These are phyloP conservation scores for Auanema sp. DNA, from an alignment of 2,888 invertebrate genomes.

Conservation along the genomic window DNA sequence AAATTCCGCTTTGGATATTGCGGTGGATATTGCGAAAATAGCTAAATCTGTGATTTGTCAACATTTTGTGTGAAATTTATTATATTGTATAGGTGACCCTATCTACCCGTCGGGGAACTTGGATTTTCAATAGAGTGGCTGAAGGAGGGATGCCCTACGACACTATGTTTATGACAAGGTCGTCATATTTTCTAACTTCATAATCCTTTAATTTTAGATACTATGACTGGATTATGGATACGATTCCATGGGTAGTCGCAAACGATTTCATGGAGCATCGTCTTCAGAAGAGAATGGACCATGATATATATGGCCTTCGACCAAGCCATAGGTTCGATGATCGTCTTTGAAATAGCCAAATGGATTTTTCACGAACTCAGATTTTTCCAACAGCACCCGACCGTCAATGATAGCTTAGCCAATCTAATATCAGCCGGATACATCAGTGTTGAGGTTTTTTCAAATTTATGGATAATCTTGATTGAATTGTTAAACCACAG, in stretches of 20 bases:
- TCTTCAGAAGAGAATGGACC: slow-evolving; percentile 58
- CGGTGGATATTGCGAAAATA: slow-evolving; percentile 65
- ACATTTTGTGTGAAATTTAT: not conserved
- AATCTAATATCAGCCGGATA: slow-evolving; percentile 65
- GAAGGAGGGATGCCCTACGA: slow-evolving; percentile 57
- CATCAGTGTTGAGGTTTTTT: slow-evolving; percentile 61
- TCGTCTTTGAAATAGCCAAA: not conserved
- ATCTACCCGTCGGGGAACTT: slow-evolving; percentile 66
- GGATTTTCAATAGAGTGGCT: slow-evolving; percentile 65
- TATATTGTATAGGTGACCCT: slow-evolving; percentile 63
- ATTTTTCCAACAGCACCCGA: slow-evolving; percentile 64
- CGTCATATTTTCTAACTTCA: not conserved
- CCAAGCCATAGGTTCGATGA: slow-evolving; percentile 48
- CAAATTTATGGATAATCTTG: not conserved
- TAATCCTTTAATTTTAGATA: slow-evolving; percentile 28
- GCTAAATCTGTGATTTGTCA: slow-evolving; percentile 47
- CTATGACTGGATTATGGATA: slow-evolving; percentile 53
- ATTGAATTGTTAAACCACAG: slow-evolving; percentile 67
- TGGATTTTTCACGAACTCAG: not conserved
- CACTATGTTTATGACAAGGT: slow-evolving; percentile 44
- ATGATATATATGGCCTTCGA: slow-evolving; percentile 59
- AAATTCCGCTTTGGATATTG: slow-evolving; percentile 67
- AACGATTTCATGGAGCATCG: slow-evolving; percentile 62
- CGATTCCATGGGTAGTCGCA: slow-evolving; percentile 54
- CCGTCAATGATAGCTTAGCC: slow-evolving; percentile 66